A percentile compares a stretch with the other conserved stretches of the same genome.
Evolutionary conservation across 1,140 invertebrate genomes (phyloP).

Genomic region (Caenorhabditis inopinata): DNA sequence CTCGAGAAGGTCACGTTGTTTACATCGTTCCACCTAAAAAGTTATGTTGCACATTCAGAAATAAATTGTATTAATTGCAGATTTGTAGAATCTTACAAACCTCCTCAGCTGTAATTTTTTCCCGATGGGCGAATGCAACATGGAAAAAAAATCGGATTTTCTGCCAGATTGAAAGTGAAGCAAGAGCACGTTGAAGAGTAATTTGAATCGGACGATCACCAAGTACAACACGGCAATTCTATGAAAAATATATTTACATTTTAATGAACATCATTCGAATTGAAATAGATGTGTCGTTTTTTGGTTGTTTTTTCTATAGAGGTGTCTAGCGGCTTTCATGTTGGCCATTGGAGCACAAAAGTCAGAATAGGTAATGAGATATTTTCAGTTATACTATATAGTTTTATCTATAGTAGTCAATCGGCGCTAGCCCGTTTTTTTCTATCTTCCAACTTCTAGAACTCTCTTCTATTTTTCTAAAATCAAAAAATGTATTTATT

Average conservation of each 20-base stretch:
- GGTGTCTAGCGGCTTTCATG: too few species aligned
- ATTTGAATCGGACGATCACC: constrained; percentile 65
- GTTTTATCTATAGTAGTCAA: too few species aligned
- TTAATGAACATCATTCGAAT: too few species aligned
- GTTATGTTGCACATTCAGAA: not conserved
- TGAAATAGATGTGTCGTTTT: too few species aligned
- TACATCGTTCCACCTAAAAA: constrained; percentile 58
- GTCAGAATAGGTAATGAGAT: too few species aligned
- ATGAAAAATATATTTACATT: constrained; percentile 3
- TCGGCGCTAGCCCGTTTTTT: too few species aligned
- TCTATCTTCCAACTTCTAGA: too few species aligned
- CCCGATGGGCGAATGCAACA: constrained; percentile 51
- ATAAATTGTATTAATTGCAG: not conserved
- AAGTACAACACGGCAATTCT: constrained; percentile 57
- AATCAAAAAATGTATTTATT: too few species aligned
- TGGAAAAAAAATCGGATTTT: constrained; percentile 60
- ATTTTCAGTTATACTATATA: too few species aligned
- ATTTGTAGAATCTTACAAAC: constrained; percentile 5
- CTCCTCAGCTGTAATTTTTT: constrained; percentile 56
- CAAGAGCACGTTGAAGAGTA: constrained; percentile 60
- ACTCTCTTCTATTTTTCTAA: too few species aligned
- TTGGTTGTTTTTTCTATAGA: too few species aligned
- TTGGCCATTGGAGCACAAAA: too few species aligned
- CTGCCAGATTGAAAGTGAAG: constrained; percentile 56
- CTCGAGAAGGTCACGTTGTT: constrained; percentile 78